Base-by-base conservation (phyloP, 2,888 invertebrate species). In the Emmelina monodactyla region DNA sequence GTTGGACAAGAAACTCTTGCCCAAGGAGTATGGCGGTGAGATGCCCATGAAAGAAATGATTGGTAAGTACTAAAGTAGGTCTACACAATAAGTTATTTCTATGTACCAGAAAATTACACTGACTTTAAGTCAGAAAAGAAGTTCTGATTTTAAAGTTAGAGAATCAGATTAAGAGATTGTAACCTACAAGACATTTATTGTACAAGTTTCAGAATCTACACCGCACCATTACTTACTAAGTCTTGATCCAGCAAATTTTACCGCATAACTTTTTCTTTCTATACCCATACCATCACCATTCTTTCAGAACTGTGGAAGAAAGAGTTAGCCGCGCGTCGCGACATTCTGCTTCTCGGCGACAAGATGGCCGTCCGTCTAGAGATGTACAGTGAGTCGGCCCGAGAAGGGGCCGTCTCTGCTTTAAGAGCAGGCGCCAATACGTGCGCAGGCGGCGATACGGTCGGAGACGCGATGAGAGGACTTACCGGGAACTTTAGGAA, bases 31-130 rank as follows among this genome's bases (percentile, higher is more conserved):
- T 51, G 92, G 92, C 3, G 92, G 92, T 6, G 83, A 75, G n/a
- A 87, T 91, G 71, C 91, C 91, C 0, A 87, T 92, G 87, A 82
- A 84, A 32, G 87, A 91, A 56, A 91, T 92, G 91, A 91, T 92
- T 44, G 85, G 91, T 91, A 57, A 80, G 25, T 19, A 19, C 19
- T 6, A 6, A 19, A 19, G 5, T 10, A 2, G 11, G 1, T n/a
- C n/a, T n/a, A n/a, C n/a, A n/a, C n/a, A n/a, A n/a, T n/a, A n/a
- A n/a, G n/a, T n/a, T n/a, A n/a, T n/a, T n/a, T n/a, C n/a, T n/a
- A n/a, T n/a, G n/a, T n/a, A n/a, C n/a, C n/a, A n/a, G n/a, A n/a
- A n/a, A n/a, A n/a, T n/a, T n/a, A n/a, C n/a, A n/a, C n/a, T n/a
- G n/a, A n/a, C n/a, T n/a, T n/a, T n/a, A n/a, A n/a, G n/a, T n/a